A percentile compares a stretch with the other conserved stretches of the same genome.
These are phyloP conservation scores for Enteromius treurensis DNA, from an alignment of 2,797 vertebrate species.

Conservation along the genomic window DNA sequence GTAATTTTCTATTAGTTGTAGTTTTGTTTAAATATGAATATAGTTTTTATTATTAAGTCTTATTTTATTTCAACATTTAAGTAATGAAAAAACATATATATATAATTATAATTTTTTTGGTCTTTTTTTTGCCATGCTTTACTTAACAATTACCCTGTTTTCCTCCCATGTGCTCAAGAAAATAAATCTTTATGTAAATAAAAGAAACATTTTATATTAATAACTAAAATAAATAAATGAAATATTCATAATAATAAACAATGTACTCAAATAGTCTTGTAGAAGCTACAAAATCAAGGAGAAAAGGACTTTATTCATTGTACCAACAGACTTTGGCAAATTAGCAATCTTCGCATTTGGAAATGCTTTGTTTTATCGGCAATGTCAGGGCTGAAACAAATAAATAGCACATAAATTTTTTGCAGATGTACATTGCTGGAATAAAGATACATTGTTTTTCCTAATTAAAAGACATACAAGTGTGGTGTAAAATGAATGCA, in stretches of 20 bases:
- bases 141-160: not conserved
- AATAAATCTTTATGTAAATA: not conserved
- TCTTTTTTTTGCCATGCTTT: not conserved
- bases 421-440: constrained; percentile 82
- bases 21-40: not conserved
- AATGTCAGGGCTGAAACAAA: constrained; percentile 79
- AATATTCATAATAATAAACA: not conserved
- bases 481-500: constrained; percentile 74
- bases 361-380: constrained; percentile 76
- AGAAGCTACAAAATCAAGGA: constrained; percentile 64
- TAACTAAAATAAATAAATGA: not conserved
- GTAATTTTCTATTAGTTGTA: not conserved
- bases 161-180: not conserved
- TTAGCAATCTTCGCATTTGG: constrained; percentile 83
- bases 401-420: constrained; percentile 79
- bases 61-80: not conserved
- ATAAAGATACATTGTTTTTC: constrained; percentile 75
- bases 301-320: constrained; percentile 84
- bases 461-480: constrained; percentile 81
- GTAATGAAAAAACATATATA: not conserved
- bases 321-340: constrained; percentile 88
- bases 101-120: not conserved
- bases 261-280: not conserved
- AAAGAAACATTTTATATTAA: not conserved
- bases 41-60: not conserved